Base-by-base conservation (phyloP, 2,797 vertebrate species). In the Pangasius larnaudii region DNA sequence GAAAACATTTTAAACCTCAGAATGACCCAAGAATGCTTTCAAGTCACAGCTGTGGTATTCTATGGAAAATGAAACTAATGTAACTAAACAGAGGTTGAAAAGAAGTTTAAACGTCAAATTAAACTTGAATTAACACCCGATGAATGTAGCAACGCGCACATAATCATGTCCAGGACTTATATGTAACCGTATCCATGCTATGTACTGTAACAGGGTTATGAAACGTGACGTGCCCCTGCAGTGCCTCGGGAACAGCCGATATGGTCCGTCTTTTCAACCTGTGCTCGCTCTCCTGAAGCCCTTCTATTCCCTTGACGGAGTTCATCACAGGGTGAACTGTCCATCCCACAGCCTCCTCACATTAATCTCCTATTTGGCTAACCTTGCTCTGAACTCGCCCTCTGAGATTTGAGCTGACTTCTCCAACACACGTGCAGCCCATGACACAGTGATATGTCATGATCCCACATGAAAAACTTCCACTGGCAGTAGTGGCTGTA, bases 301-400 rank as follows among this genome's bases (percentile, higher is more conserved):
- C 90, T 95, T 96, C 77, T 94, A 95, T 96, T 97, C 92, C 93
- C 95, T 93, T 94, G 95, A 95, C 95, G 96, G 95, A 96, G 97
- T 97, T 97, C 96, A 97, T 93, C 61, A 92, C 82, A 93, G 95
- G 96, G 95, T 95, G 94, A 96, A 95, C 95, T 95, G 96, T 96
- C 96, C 96, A 95, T 96, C 96, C 95, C 94, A 94, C 89, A 88
- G 87, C 90, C 94, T 94, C 87, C 94, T 96, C 93, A 96, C 96
- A 97, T 97, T 96, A 96, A 96, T 96, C 96, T 93, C 91, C 93
- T 97, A 96, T 97, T 97, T 97, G 96, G 96, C 96, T 97, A 96
- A 97, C 96, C 97, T 95, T 95, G 95, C 95, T 96, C 96, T 97
- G 97, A 97, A 97, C 97, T 94, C 96, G 92, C 94, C 96, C 96